Percentiles rank a stretch among this genome's conserved stretches.
Conservation (phyloP, 2,888 invertebrate species). For the Pherbina coryleti region DNA sequence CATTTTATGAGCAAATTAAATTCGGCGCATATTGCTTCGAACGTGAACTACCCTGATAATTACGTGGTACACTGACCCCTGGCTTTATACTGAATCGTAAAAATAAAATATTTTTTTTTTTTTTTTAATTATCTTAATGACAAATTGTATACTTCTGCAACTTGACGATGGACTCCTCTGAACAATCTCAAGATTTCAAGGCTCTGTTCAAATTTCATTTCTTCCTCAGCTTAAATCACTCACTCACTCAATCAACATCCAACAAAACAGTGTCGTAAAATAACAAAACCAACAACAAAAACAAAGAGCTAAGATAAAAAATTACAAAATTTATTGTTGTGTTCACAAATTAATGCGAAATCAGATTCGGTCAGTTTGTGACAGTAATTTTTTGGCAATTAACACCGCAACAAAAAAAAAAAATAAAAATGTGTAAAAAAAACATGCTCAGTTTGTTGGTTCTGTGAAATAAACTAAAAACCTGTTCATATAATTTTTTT, state of each 20-base stretch:
- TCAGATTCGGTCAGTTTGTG: constrained; percentile 25
- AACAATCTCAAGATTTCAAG: neutral
- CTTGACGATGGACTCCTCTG: neutral
- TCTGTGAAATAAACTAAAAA: neutral
- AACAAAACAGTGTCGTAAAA: neutral
- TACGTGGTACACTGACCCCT: too few species aligned
- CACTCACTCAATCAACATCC: neutral
- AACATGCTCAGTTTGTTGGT: too few species aligned
- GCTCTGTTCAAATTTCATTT: neutral
- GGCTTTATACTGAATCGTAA: too few species aligned
- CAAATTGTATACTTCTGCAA: neutral
- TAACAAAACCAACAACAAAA: neutral
- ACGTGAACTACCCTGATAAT: too few species aligned
- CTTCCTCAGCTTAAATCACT: neutral
- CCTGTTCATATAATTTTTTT: neutral
- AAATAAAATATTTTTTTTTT: neutral
- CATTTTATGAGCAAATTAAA: too few species aligned
- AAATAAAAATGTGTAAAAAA: too few species aligned
- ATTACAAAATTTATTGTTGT: constrained; percentile 12
- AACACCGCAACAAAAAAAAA: neutral
- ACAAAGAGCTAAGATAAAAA: neutral
- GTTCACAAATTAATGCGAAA: constrained; percentile 29
- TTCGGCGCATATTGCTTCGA: too few species aligned
- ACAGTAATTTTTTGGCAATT: constrained; percentile 32
- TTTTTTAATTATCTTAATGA: neutral